Evolutionary conservation across 2,888 invertebrate species (phyloP).

Genomic region (Tenthredo amoena): DNA sequence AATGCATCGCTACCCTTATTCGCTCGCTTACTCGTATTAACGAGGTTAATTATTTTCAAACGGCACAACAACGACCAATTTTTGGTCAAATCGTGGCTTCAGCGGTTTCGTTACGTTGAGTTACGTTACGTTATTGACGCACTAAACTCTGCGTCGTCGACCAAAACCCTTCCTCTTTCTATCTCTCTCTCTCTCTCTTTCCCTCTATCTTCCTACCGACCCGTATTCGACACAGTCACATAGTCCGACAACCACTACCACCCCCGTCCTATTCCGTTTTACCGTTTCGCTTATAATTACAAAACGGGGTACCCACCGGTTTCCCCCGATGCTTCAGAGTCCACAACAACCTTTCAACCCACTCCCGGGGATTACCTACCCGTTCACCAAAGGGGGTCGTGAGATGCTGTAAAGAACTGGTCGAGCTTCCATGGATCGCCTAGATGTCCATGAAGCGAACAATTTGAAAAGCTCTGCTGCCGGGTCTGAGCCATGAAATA

Average conservation of each 20-base stretch:
- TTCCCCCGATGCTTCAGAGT: neutral
- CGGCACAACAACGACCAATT: constrained; percentile 26
- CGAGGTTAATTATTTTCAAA: constrained; percentile 25
- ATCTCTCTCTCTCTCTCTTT: neutral
- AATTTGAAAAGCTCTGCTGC: constrained; percentile 12
- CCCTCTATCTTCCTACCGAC: neutral
- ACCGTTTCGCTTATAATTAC: constrained; percentile 22
- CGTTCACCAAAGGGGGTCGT: constrained; percentile 5
- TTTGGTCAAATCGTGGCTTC: constrained; percentile 35
- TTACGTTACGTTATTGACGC: neutral
- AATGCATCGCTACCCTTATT: neutral
- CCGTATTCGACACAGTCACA: neutral
- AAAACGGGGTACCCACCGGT: neutral
- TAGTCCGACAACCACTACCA: neutral
- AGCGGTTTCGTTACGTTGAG: neutral
- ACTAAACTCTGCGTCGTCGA: neutral
- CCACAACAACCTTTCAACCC: constrained; percentile 15
- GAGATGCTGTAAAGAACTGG: constrained; percentile 6
- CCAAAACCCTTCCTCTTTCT: neutral
- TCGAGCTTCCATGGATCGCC: neutral
- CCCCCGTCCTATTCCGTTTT: neutral
- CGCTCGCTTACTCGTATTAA: neutral
- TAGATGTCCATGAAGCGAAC: constrained; percentile 17
- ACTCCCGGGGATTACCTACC: neutral
- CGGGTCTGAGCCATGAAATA: neutral